phyloP scores from a whole-genome alignment of 2,888 invertebrate species.

The Archaeoteleia sp. region DNA sequence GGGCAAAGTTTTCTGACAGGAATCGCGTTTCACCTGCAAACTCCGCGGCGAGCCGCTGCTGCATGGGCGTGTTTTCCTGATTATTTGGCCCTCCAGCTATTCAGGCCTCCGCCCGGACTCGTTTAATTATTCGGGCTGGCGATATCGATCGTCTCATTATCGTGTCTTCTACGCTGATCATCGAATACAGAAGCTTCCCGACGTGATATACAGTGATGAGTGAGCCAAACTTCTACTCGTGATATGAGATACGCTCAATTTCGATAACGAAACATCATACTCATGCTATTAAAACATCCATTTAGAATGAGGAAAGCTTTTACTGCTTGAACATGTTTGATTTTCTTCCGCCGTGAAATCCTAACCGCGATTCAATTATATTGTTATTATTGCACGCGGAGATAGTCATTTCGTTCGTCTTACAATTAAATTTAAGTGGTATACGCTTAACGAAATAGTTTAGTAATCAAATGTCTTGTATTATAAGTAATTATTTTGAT shows the following conservation, averaged over 20 bases:
- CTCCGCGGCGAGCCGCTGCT: slow-evolving; percentile 23
- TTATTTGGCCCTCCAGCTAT: slow-evolving; percentile 17
- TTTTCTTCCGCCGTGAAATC: too few species aligned
- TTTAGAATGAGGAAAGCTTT: neutral
- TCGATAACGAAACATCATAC: slow-evolving; percentile 16
- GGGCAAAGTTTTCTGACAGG: slow-evolving; percentile 59
- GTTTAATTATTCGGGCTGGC: slow-evolving; percentile 46
- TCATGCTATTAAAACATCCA: slow-evolving; percentile 17
- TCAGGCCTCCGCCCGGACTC: slow-evolving; percentile 10
- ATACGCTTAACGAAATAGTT: too few species aligned
- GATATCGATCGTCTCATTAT: slow-evolving; percentile 54
- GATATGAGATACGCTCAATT: slow-evolving; percentile 8
- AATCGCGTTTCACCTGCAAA: slow-evolving; percentile 60
- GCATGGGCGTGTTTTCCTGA: slow-evolving; percentile 49
- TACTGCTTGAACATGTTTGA: neutral
- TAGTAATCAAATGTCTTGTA: too few species aligned
- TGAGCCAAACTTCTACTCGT: slow-evolving; percentile 7
- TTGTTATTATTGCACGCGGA: too few species aligned
- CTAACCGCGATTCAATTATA: too few species aligned
- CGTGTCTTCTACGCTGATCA: slow-evolving; percentile 36
- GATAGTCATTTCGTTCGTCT: too few species aligned
- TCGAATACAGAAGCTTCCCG: slow-evolving; percentile 13
- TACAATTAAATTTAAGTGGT: too few species aligned
- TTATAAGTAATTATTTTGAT: too few species aligned
- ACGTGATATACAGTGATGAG: slow-evolving; percentile 5